phyloP scores from a whole-genome alignment of 2,888 invertebrate genomes.

The Drosophila lutescens region DNA sequence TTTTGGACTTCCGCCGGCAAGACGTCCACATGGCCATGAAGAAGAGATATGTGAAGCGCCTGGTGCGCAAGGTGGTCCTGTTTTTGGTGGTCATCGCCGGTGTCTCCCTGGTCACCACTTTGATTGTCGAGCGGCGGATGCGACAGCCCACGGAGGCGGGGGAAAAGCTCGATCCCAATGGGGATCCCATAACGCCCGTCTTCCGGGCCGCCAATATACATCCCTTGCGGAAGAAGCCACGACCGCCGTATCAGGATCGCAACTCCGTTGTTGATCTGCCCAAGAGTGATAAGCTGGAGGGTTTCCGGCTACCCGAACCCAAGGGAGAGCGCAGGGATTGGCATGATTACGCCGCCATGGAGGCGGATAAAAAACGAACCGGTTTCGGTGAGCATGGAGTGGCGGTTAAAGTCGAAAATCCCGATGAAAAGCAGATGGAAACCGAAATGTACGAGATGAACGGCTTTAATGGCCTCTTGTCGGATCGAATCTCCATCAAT shows the following conservation, averaged over 20 bases:
- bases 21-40: conserved; percentile 68
- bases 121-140: conserved; percentile 69
- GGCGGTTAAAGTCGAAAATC: conserved; percentile 87
- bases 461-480: conserved; percentile 96
- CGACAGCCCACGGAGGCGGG: neutral
- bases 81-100: conserved; percentile 52
- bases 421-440: conserved; percentile 86
- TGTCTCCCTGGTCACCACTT: conserved; percentile 61
- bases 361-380: conserved; percentile 86
- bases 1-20: conserved; percentile 11
- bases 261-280: conserved; percentile 38
- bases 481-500: conserved; percentile 95
- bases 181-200: conserved; percentile 69
- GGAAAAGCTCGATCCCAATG: conserved; percentile 68
- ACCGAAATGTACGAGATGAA: conserved; percentile 91
- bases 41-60: conserved; percentile 73
- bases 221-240: conserved; percentile 61
- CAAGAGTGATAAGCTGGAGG: conserved; percentile 3
- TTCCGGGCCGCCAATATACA: conserved; percentile 49
- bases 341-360: conserved; percentile 89
- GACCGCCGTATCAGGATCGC: conserved; percentile 76
- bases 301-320: conserved; percentile 66
- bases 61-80: conserved; percentile 65
- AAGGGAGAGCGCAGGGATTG: conserved; percentile 88
- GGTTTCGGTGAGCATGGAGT: conserved; percentile 91